These are phyloP conservation scores for Cryptotis parvus DNA, from an alignment of 2,113 vertebrate species.

Conservation along the genomic window DNA sequence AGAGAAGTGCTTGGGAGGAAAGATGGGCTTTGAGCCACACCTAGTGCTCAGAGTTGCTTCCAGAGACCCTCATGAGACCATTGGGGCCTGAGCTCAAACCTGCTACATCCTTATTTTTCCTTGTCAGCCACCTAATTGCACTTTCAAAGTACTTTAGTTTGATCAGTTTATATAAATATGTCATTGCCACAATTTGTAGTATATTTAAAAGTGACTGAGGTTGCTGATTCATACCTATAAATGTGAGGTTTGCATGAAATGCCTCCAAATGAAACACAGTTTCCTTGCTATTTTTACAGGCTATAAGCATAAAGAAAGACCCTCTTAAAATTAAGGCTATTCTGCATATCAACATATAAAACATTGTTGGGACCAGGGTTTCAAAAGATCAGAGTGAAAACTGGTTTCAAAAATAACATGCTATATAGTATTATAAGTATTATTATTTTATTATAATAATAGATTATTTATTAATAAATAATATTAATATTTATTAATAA, in stretches of 20 bases:
- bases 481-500: too few species aligned
- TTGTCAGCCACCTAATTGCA: conserved; percentile 43
- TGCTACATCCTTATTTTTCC: conserved; percentile 32
- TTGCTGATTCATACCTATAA: conserved; percentile 66
- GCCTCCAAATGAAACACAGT: conserved; percentile 60
- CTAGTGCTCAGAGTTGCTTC: not conserved
- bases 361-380: conserved; percentile 43
- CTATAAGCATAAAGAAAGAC: conserved; percentile 46
- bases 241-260: conserved; percentile 74
- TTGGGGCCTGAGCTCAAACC: too few species aligned
- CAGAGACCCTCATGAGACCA: not conserved
- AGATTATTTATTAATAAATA: too few species aligned
- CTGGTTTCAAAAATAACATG: too few species aligned
- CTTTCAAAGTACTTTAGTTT: conserved; percentile 55
- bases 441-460: too few species aligned
- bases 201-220: conserved; percentile 63
- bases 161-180: conserved; percentile 58
- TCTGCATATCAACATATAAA: conserved; percentile 55
- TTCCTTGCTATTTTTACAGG: conserved; percentile 64
- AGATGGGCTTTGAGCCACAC: not conserved
- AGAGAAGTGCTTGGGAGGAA: conserved; percentile 51
- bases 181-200: conserved; percentile 66
- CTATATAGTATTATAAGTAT: too few species aligned
- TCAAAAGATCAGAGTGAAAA: conserved; percentile 22
- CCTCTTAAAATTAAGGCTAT: conserved; percentile 68